These are phyloP conservation scores for Athalia cordata DNA, from an alignment of 2,888 invertebrate genomes.

Conservation along the genomic window DNA sequence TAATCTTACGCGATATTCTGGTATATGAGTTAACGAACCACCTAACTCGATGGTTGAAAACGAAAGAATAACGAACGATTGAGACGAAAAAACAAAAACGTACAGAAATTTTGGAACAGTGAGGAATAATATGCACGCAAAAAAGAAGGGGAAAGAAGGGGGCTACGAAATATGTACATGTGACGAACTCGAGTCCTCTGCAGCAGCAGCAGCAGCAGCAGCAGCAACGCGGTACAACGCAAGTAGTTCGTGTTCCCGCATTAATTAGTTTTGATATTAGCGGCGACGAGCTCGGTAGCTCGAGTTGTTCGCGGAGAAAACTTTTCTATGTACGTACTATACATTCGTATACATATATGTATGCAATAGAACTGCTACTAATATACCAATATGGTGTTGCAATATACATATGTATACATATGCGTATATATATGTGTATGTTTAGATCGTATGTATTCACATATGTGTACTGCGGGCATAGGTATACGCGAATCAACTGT, in stretches of 20 bases:
- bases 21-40: too few relatives aligned
- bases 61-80: too few relatives aligned
- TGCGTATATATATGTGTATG: constrained; percentile 2
- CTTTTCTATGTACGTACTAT: constrained; percentile 15
- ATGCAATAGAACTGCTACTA: background rate
- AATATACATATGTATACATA: background rate
- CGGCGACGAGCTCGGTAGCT: background rate
- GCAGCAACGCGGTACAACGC: constrained; percentile 57
- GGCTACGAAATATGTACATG: constrained; percentile 19
- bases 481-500: background rate
- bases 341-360: background rate
- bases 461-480: too few relatives aligned
- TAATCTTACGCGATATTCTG: too few relatives aligned
- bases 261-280: constrained; percentile 59
- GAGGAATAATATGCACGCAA: background rate
- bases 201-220: background rate
- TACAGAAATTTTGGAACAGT: background rate
- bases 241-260: constrained; percentile 65
- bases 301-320: background rate
- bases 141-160: background rate
- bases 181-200: constrained; percentile 36
- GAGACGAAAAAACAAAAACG: background rate
- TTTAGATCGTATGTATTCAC: background rate
- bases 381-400: too few relatives aligned
- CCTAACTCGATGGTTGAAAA: too few relatives aligned